Evolutionary conservation across 2,797 vertebrate genomes (phyloP).

Genomic region (Clarias pachynema): DNA sequence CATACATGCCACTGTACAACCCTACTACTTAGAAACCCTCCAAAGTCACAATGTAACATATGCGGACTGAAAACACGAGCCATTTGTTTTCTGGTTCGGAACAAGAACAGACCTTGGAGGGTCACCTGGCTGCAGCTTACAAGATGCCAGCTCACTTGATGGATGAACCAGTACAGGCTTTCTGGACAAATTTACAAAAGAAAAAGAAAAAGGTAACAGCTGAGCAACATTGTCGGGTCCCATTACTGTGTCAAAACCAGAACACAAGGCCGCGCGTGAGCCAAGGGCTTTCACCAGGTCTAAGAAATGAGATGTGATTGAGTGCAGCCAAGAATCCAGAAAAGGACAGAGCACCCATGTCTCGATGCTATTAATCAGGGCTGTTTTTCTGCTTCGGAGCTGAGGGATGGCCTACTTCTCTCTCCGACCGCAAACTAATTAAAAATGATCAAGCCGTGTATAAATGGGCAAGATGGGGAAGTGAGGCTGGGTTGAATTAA

Average conservation of each 20-base stretch:
- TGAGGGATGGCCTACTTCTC: not conserved
- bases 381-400: not conserved
- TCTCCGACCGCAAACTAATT: not conserved
- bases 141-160: not conserved
- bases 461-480: not conserved
- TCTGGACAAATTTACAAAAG: not conserved
- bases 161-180: constrained; percentile 2
- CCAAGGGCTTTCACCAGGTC: not conserved
- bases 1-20: not conserved
- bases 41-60: not conserved
- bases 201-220: not conserved
- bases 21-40: not conserved
- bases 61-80: not conserved
- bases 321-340: not conserved
- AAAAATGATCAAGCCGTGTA: not conserved
- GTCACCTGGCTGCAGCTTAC: constrained; percentile 20
- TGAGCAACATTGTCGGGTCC: not conserved
- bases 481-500: not conserved
- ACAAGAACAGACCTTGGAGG: constrained; percentile 12
- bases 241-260: not conserved
- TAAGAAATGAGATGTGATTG: not conserved
- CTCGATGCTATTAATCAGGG: constrained; percentile 1
- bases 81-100: constrained; percentile 18
- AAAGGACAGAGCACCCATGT: not conserved
- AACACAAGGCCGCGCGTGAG: not conserved